Evolutionary conservation across 2,888 invertebrate species (phyloP).

Genomic region (Altica lythri): DNA sequence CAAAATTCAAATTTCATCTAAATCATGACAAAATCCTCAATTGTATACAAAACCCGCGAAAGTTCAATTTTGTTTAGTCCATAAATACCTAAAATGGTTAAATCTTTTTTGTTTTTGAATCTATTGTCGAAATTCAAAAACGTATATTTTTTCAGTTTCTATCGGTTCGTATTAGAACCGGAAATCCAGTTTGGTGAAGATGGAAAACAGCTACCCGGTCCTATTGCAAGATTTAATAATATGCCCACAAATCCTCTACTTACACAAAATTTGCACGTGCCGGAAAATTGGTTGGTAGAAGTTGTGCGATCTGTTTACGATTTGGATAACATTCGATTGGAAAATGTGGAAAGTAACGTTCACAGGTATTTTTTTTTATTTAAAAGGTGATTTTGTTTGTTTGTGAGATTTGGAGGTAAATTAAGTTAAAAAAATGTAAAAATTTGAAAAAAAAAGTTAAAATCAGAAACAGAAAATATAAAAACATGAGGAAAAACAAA

Average conservation of each 20-base stretch:
- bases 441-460: too few species aligned
- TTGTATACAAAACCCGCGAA: too few species aligned
- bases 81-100: too few species aligned
- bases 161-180: constrained; percentile 91
- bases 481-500: too few species aligned
- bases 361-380: constrained; percentile 67
- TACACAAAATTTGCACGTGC: constrained; percentile 87
- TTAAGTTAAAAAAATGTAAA: too few species aligned
- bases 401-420: too few species aligned
- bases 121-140: not conserved
- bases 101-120: constrained; percentile 1
- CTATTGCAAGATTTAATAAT: constrained; percentile 83
- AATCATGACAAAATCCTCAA: too few species aligned
- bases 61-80: too few species aligned
- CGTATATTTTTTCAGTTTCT: constrained; percentile 83
- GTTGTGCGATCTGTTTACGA: constrained; percentile 92
- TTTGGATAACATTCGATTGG: constrained; percentile 94
- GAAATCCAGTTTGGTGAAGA: constrained; percentile 79
- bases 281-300: constrained; percentile 96
- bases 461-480: too few species aligned
- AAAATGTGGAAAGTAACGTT: constrained; percentile 87
- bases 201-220: constrained; percentile 74
- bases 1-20: too few species aligned
- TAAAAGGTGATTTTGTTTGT: too few species aligned
- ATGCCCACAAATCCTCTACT: constrained; percentile 91